A percentile compares a stretch with the other conserved stretches of the same genome.
These are phyloP conservation scores for Biston betularia DNA, from an alignment of 2,888 invertebrate species.

Conservation along the genomic window DNA sequence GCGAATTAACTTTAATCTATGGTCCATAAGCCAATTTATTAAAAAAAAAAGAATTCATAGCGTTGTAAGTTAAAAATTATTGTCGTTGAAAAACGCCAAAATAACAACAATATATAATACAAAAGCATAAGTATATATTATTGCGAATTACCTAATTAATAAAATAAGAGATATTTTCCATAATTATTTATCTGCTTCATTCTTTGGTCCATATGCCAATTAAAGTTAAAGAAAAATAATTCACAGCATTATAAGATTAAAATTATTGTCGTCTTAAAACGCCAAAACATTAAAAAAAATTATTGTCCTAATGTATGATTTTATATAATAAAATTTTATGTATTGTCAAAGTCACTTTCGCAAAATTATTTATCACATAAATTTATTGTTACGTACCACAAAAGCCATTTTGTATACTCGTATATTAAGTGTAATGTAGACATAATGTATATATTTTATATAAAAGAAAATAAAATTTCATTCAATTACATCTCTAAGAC, in stretches of 20 bases:
- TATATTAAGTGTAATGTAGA: slow-evolving; percentile 8
- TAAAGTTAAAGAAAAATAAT: too few species aligned
- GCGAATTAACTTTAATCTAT: not conserved
- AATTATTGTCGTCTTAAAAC: slow-evolving; percentile 39
- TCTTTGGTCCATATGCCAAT: slow-evolving; percentile 61
- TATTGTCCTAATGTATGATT: slow-evolving; percentile 51
- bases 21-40: not conserved
- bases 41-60: too few species aligned
- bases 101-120: too few species aligned
- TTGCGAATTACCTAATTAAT: too few species aligned
- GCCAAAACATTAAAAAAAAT: slow-evolving; percentile 34
- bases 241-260: too few species aligned
- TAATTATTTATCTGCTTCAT: not conserved
- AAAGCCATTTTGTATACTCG: slow-evolving; percentile 43
- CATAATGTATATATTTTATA: slow-evolving; percentile 26
- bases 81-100: slow-evolving; percentile 20
- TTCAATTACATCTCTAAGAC: slow-evolving; percentile 2
- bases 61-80: too few species aligned
- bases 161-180: too few species aligned
- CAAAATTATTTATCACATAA: slow-evolving; percentile 52
- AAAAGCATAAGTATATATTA: too few species aligned
- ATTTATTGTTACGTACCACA: slow-evolving; percentile 33
- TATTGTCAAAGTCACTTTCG: slow-evolving; percentile 80
- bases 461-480: not conserved
- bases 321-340: slow-evolving; percentile 56